Percentiles rank a stretch among this genome's conserved stretches.
These are phyloP conservation scores for Microctenopoma lineatum DNA, from an alignment of 2,797 vertebrate genomes.

Conservation along the genomic window DNA sequence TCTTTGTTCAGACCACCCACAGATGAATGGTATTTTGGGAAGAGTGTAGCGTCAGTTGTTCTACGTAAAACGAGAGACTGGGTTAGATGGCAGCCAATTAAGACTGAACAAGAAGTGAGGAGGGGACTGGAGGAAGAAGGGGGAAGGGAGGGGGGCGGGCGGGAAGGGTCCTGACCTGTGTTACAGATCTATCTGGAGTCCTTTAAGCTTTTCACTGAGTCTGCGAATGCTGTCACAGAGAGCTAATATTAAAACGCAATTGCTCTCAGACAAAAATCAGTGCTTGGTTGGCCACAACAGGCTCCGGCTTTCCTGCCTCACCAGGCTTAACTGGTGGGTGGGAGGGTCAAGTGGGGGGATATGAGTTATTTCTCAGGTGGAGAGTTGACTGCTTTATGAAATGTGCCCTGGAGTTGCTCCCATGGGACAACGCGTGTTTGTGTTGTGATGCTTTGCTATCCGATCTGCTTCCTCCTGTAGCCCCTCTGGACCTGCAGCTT, in stretches of 20 bases:
- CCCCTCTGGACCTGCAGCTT: slow-evolving; percentile 21
- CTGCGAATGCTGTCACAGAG: slow-evolving; percentile 26
- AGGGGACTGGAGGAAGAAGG: slow-evolving; percentile 2
- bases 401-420: slow-evolving; percentile 11
- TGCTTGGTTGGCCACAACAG: slow-evolving; percentile 49
- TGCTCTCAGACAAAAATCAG: slow-evolving; percentile 42
- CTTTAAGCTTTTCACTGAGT: slow-evolving; percentile 56
- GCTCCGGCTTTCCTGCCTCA: slow-evolving; percentile 27
- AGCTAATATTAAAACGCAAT: slow-evolving; percentile 53
- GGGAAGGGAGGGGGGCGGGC: not conserved
- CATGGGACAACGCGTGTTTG: slow-evolving; percentile 44
- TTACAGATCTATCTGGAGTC: slow-evolving; percentile 59
- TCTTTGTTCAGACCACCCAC: slow-evolving; percentile 39
- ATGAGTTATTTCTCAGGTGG: slow-evolving; percentile 44
- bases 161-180: slow-evolving; percentile 59
- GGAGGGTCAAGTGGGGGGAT: slow-evolving; percentile 34
- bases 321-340: slow-evolving; percentile 15
- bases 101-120: slow-evolving; percentile 57
- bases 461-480: slow-evolving; percentile 24
- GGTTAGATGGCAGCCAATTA: slow-evolving; percentile 80
- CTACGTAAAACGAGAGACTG: slow-evolving; percentile 49
- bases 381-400: slow-evolving; percentile 42
- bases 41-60: slow-evolving; percentile 45
- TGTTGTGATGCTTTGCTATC: slow-evolving; percentile 43
- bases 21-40: slow-evolving; percentile 65